phyloP scores from a whole-genome alignment of 1,140 invertebrate species.

The Drosophila sp. region DNA sequence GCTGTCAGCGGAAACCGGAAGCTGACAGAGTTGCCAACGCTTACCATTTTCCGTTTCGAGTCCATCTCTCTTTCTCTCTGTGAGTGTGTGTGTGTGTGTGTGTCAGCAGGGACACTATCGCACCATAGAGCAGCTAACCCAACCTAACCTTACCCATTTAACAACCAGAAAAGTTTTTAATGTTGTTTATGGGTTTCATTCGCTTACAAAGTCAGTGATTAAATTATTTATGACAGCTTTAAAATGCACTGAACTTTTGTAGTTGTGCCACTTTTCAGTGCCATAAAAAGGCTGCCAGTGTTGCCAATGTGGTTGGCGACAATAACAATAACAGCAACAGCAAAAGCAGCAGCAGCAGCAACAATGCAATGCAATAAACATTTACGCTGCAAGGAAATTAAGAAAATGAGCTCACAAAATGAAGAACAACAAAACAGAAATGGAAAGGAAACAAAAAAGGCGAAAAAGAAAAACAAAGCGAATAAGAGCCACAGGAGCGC shows the following conservation, averaged over 20 bases:
- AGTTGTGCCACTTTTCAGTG: constrained; percentile 35
- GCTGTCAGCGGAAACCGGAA: constrained; percentile 62
- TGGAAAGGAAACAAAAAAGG: background rate
- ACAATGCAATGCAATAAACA: constrained; percentile 44
- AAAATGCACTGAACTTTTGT: constrained; percentile 39
- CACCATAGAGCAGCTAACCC: background rate
- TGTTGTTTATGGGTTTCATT: constrained; percentile 51
- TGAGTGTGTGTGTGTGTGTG: background rate
- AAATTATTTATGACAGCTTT: constrained; percentile 79
- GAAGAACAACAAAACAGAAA: constrained; percentile 12
- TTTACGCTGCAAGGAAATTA: constrained; percentile 57
- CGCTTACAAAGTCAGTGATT: constrained; percentile 72
- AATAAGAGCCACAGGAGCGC: constrained; percentile 1
- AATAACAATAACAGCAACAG: constrained; percentile 21
- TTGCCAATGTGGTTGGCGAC: constrained; percentile 44
- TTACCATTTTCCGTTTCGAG: constrained; percentile 48
- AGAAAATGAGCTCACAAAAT: constrained; percentile 49
- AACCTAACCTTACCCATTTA: constrained; percentile 35
- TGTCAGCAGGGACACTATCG: constrained; percentile 11
- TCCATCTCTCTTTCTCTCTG: background rate
- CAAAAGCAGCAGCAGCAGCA: constrained; percentile 25
- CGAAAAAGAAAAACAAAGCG: background rate
- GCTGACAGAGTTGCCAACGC: constrained; percentile 59
- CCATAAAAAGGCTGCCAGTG: constrained; percentile 40
- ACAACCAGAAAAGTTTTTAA: constrained; percentile 53